Evolutionary conservation across 2,797 vertebrate genomes (phyloP).

Genomic region (Sphenopsis melanotis): DNA sequence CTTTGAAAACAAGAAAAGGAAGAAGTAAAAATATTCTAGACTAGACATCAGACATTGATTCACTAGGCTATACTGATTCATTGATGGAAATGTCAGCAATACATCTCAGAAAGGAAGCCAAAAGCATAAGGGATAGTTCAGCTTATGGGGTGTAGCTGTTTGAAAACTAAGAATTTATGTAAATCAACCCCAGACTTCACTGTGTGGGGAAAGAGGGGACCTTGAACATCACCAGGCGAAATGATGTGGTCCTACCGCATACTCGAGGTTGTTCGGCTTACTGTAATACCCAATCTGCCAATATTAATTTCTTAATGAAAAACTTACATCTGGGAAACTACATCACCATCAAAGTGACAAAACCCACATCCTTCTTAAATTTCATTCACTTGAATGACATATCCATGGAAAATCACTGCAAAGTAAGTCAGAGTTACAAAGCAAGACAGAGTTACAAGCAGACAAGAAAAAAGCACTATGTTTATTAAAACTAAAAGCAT

Average conservation of each 20-base stretch:
- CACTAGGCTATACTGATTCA: not conserved
- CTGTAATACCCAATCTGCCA: conserved; percentile 27
- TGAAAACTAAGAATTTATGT: conserved; percentile 27
- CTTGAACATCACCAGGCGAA: not conserved
- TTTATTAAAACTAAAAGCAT: not conserved
- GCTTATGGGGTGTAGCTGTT: not conserved
- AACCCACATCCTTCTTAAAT: conserved; percentile 38
- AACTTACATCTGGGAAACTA: conserved; percentile 17
- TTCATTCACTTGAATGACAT: conserved; percentile 21
- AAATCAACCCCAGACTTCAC: conserved; percentile 24
- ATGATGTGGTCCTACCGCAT: not conserved
- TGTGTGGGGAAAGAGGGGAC: not conserved
- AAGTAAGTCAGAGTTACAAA: not conserved
- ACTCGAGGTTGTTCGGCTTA: not conserved
- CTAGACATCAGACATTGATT: not conserved
- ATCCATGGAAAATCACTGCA: conserved; percentile 24
- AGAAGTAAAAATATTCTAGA: not conserved
- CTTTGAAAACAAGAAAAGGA: not conserved
- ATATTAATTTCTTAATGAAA: conserved; percentile 44
- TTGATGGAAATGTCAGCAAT: not conserved
- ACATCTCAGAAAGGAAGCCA: not conserved
- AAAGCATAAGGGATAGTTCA: not conserved
- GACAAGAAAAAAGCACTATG: not conserved
- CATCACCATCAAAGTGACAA: conserved; percentile 32
- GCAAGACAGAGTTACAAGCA: not conserved